Evolutionary conservation across 2,113 vertebrate species (phyloP).

Genomic region (Irena cyanogastra): DNA sequence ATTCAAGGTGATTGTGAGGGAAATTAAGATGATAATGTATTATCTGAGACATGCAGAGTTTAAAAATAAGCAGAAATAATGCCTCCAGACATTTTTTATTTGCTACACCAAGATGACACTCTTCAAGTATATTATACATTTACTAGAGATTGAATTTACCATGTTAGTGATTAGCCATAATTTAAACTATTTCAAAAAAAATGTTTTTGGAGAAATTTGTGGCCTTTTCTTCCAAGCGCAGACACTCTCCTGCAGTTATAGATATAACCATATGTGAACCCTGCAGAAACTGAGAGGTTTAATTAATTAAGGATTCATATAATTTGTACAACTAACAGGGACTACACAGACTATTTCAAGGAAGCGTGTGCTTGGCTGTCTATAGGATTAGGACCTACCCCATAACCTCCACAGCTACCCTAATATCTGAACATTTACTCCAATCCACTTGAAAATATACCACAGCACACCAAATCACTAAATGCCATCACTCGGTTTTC

Average conservation of each 20-base stretch:
- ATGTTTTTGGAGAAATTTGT: neutral
- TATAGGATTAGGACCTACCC: neutral
- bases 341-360: neutral
- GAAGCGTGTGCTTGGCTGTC: neutral
- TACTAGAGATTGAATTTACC: neutral
- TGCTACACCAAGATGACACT: neutral
- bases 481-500: neutral
- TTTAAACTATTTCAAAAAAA: neutral
- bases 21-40: neutral
- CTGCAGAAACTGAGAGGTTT: neutral
- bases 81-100: neutral
- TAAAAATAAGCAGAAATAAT: conserved; percentile 23
- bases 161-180: neutral
- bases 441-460: neutral
- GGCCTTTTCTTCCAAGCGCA: neutral
- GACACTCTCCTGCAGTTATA: neutral
- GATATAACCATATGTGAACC: neutral
- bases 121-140: neutral
- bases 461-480: neutral
- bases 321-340: neutral
- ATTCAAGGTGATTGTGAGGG: neutral
- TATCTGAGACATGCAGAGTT: neutral
- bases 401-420: neutral
- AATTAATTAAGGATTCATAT: neutral
- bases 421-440: neutral